phyloP scores from a whole-genome alignment of 2,113 vertebrate species.

The Phodopus roborovskii region DNA sequence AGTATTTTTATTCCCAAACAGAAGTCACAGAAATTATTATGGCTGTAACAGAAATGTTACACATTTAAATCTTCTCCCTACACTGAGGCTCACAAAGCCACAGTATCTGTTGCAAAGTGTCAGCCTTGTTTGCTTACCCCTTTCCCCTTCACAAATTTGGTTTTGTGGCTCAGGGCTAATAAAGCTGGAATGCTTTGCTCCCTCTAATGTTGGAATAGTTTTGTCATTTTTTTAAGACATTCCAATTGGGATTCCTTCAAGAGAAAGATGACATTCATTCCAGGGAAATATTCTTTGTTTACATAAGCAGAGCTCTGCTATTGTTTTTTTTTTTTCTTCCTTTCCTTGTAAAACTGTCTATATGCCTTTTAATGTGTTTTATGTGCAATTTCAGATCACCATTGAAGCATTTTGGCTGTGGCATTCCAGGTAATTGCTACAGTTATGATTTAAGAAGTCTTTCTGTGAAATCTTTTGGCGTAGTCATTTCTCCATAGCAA shows the following conservation, averaged over 20 bases:
- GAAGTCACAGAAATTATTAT: background rate
- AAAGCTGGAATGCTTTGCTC: constrained; percentile 15
- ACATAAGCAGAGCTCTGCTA: constrained; percentile 17
- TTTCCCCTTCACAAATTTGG: constrained; percentile 6
- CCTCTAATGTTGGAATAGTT: constrained; percentile 17
- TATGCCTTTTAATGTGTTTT: constrained; percentile 8
- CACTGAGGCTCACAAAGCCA: background rate
- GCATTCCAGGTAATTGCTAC: background rate
- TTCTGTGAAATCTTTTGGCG: constrained; percentile 28
- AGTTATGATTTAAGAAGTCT: constrained; percentile 37
- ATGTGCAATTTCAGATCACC: constrained; percentile 21
- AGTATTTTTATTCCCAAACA: background rate
- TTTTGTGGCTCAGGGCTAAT: constrained; percentile 19
- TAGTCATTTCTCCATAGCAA: constrained; percentile 30
- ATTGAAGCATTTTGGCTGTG: constrained; percentile 1
- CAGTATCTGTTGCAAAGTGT: background rate
- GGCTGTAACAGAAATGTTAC: constrained; percentile 5
- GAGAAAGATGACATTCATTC: constrained; percentile 57
- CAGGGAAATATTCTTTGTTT: constrained; percentile 58
- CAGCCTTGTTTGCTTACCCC: constrained; percentile 1
- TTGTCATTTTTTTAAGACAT: constrained; percentile 61
- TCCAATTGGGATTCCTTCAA: constrained; percentile 58
- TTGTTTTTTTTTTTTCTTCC: constrained; percentile 7
- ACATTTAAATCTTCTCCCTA: constrained; percentile 35
- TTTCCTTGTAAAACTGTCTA: background rate